phyloP scores from a whole-genome alignment of 2,113 vertebrate species.

The Spea multiplicata region DNA sequence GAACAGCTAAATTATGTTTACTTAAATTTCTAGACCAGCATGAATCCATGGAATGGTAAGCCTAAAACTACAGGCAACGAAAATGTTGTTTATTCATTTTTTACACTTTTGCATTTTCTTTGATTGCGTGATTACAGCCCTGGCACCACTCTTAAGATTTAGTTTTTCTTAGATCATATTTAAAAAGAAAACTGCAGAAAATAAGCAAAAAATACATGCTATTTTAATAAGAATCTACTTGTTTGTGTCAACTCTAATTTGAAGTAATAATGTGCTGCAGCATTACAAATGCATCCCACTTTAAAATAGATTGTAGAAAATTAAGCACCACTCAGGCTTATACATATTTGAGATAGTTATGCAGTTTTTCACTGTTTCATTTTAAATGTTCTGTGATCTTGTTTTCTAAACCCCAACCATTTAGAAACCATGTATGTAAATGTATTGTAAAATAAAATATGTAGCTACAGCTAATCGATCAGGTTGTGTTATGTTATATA shows the following conservation, averaged over 20 bases:
- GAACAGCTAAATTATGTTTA: slow-evolving; percentile 66
- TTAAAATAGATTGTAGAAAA: background rate
- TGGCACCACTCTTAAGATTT: slow-evolving; percentile 27
- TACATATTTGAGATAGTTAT: background rate
- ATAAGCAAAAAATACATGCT: background rate
- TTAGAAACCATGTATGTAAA: too few relatives aligned
- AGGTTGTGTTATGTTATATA: too few relatives aligned
- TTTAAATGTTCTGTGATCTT: too few relatives aligned
- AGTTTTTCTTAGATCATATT: slow-evolving; percentile 28
- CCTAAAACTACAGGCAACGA: slow-evolving; percentile 46
- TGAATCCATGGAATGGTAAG: slow-evolving; percentile 50
- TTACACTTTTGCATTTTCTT: slow-evolving; percentile 27
- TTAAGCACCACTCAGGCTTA: background rate
- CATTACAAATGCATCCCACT: background rate
- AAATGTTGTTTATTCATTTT: slow-evolving; percentile 39
- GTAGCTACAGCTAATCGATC: too few relatives aligned
- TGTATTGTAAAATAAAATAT: too few relatives aligned
- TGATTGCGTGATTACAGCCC: slow-evolving; percentile 46
- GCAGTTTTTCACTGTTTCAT: too few relatives aligned
- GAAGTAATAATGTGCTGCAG: background rate
- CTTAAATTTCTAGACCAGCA: slow-evolving; percentile 49
- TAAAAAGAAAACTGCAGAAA: slow-evolving; percentile 27
- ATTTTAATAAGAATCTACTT: slow-evolving; percentile 18
- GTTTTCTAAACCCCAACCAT: too few relatives aligned
- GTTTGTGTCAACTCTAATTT: background rate